Percentiles rank a stretch among this genome's conserved stretches.
phyloP scores from a whole-genome alignment of 2,888 invertebrate genomes.

The Meiosimyza platycephala region DNA sequence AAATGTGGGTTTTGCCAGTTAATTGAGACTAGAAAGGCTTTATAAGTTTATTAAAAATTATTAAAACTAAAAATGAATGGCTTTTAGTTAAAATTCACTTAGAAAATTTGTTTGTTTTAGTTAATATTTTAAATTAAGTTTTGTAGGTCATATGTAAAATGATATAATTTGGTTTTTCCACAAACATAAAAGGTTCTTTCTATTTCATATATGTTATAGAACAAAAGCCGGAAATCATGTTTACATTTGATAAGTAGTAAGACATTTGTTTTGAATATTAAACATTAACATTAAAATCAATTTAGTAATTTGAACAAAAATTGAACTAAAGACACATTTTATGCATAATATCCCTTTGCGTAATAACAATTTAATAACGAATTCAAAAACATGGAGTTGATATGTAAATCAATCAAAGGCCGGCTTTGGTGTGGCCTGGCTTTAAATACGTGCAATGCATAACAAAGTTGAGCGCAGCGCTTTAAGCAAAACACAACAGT shows the following conservation, averaged over 20 bases:
- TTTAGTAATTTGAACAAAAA: background rate
- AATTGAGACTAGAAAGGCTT: too few relatives aligned
- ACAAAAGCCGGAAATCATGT: constrained; percentile 29
- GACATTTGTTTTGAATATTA: background rate
- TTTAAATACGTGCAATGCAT: constrained; percentile 21
- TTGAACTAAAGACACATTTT: background rate
- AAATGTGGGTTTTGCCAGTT: too few relatives aligned
- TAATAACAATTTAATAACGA: background rate
- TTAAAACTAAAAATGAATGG: too few relatives aligned
- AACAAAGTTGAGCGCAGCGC: constrained; percentile 12
- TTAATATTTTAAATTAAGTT: too few relatives aligned
- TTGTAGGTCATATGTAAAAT: too few relatives aligned
- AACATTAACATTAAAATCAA: background rate
- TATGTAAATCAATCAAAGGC: constrained; percentile 31
- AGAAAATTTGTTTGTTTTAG: too few relatives aligned
- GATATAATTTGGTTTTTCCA: too few relatives aligned
- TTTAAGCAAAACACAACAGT: background rate
- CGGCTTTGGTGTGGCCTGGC: constrained; percentile 1
- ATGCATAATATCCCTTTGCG: background rate
- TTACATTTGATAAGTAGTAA: background rate
- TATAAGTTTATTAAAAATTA: too few relatives aligned
- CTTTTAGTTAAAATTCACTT: too few relatives aligned
- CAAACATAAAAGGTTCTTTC: too few relatives aligned
- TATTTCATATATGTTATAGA: background rate
- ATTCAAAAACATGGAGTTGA: background rate